These are phyloP conservation scores for Oedothorax gibbosus DNA, from an alignment of 1,140 invertebrate genomes.

Conservation along the genomic window DNA sequence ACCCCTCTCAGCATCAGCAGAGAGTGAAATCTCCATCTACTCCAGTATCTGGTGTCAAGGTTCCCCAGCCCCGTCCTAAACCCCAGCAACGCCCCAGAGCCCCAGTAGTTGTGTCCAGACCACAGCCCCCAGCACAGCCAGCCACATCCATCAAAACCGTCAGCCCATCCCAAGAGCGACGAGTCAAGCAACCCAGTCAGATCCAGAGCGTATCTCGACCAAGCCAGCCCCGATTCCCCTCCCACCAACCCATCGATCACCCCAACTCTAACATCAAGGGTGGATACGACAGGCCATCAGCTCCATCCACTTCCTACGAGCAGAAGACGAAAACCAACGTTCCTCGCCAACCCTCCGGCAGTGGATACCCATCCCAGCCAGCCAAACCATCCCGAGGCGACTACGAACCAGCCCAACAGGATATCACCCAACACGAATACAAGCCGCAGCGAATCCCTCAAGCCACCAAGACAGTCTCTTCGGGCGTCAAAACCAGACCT, in stretches of 20 bases:
- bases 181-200: slow-evolving; percentile 32
- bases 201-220: slow-evolving; percentile 22
- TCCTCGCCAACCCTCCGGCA: background rate
- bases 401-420: background rate
- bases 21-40: slow-evolving; percentile 39
- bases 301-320: slow-evolving; percentile 44
- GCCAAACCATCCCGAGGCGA: background rate
- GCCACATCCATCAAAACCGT: slow-evolving; percentile 20
- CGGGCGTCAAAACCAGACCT: slow-evolving; percentile 2
- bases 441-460: background rate
- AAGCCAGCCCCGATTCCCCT: slow-evolving; percentile 24
- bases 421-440: background rate
- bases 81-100: slow-evolving; percentile 33
- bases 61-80: background rate
- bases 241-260: slow-evolving; percentile 37
- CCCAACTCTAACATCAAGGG: slow-evolving; percentile 56
- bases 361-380: slow-evolving; percentile 15
- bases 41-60: slow-evolving; percentile 31
- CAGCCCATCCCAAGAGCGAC: slow-evolving; percentile 1
- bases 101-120: slow-evolving; percentile 47
- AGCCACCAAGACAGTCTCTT: background rate
- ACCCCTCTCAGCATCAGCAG: slow-evolving; percentile 8
- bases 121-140: slow-evolving; percentile 37
- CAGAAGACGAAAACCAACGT: slow-evolving; percentile 26
- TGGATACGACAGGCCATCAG: slow-evolving; percentile 32